A percentile compares a stretch with the other conserved stretches of the same genome.
Conservation (phyloP, 2,888 invertebrate genomes). For the Heteromurus nitidus region DNA sequence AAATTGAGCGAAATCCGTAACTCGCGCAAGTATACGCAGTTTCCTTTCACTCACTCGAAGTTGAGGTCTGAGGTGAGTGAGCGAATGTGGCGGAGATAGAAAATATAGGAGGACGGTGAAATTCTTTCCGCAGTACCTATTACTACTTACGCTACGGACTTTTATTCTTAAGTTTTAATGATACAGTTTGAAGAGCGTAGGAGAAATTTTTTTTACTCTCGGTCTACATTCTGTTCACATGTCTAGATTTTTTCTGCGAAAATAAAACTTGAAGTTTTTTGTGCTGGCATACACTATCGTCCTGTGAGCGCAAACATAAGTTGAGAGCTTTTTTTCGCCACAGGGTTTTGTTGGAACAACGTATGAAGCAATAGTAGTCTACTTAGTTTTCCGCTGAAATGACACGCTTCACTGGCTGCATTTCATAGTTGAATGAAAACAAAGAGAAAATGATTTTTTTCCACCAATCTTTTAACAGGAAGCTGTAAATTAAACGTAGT, state of each 20-base stretch:
- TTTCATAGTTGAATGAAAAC: slow-evolving; percentile 52
- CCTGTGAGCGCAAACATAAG: neutral
- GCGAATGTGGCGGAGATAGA: neutral
- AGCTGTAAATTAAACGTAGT: slow-evolving; percentile 44
- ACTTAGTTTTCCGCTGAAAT: slow-evolving; percentile 34
- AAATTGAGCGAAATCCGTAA: slow-evolving; percentile 57
- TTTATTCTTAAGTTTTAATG: slow-evolving; percentile 42
- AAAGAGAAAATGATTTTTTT: slow-evolving; percentile 41
- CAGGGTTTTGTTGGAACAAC: neutral
- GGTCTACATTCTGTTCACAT: slow-evolving; percentile 28
- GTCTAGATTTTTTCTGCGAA: neutral
- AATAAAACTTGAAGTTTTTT: neutral
- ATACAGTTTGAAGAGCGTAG: slow-evolving; percentile 25
- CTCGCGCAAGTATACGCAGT: slow-evolving; percentile 28
- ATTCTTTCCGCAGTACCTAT: neutral
- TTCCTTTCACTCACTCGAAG: slow-evolving; percentile 47
- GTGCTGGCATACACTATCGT: neutral
- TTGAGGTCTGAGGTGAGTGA: neutral
- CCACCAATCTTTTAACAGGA: slow-evolving; percentile 24
- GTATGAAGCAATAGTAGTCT: slow-evolving; percentile 24
- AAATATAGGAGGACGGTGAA: neutral
- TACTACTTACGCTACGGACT: neutral
- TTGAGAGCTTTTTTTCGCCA: slow-evolving; percentile 24
- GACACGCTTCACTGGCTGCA: slow-evolving; percentile 56
- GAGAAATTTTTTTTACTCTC: slow-evolving; percentile 18